Evolutionary conservation across 2,113 vertebrate species (phyloP).

Genomic region (Erythrolamprus reginae): DNA sequence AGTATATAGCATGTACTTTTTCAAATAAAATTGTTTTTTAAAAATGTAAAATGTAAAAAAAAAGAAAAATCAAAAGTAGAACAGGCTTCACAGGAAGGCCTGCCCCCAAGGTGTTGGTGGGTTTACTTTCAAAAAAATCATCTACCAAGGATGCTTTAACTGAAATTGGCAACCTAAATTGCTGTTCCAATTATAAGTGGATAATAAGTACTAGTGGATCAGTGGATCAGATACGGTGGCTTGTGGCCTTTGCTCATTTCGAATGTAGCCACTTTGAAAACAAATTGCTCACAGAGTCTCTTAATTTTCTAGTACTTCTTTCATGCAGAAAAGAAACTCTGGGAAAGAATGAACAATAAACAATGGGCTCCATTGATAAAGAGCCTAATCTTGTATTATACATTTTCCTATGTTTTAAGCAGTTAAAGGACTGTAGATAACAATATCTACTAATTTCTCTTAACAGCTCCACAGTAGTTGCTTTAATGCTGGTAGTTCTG

Average conservation of each 20-base stretch:
- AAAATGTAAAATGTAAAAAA: neutral
- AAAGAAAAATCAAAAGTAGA: neutral
- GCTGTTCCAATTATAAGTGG: neutral
- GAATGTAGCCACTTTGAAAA: neutral
- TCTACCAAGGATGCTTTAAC: neutral
- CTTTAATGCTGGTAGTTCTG: neutral
- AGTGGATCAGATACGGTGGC: neutral
- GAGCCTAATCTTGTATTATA: neutral
- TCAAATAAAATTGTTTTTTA: neutral
- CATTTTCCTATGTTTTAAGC: neutral
- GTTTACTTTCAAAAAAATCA: neutral
- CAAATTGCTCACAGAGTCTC: neutral
- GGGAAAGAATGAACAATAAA: neutral
- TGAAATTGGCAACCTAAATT: neutral
- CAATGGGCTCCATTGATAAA: neutral
- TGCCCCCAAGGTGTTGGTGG: neutral
- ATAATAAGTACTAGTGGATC: no score
- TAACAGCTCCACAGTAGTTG: neutral
- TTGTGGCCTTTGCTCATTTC: neutral
- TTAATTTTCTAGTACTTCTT: neutral
- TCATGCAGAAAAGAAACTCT: neutral
- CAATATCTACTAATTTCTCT: neutral
- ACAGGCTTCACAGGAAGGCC: neutral
- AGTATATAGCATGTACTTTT: neutral
- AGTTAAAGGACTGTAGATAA: neutral